phyloP scores from a whole-genome alignment of 1,140 invertebrate genomes.

The Marisa cornuarietis region DNA sequence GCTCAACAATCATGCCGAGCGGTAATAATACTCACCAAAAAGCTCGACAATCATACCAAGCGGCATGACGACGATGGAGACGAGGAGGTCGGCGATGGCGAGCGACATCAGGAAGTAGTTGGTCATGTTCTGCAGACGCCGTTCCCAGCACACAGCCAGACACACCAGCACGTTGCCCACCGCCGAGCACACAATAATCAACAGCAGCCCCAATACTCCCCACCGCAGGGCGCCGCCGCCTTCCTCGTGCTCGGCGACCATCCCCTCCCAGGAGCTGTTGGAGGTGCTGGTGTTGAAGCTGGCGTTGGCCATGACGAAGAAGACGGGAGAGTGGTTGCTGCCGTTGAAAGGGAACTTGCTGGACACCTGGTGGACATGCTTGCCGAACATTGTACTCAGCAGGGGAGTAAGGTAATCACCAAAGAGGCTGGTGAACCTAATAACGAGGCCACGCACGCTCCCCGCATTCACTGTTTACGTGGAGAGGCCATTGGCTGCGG shows the following conservation, averaged over 20 bases:
- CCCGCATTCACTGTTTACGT: too few relatives aligned
- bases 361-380: neutral
- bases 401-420: too few relatives aligned
- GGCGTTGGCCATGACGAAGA: neutral
- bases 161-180: slow-evolving; percentile 94
- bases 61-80: slow-evolving; percentile 94
- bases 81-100: slow-evolving; percentile 94
- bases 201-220: slow-evolving; percentile 55
- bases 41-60: slow-evolving; percentile 88
- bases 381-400: too few relatives aligned
- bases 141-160: slow-evolving; percentile 94
- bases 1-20: slow-evolving; percentile 87
- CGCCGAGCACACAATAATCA: slow-evolving; percentile 87
- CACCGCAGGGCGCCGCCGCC: slow-evolving; percentile 34
- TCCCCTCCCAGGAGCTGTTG: neutral
- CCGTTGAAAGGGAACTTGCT: neutral
- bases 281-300: neutral
- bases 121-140: slow-evolving; percentile 93
- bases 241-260: too few relatives aligned
- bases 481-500: too few relatives aligned
- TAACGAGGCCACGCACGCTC: too few relatives aligned
- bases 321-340: neutral
- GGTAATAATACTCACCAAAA: slow-evolving; percentile 75
- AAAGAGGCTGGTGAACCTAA: too few relatives aligned
- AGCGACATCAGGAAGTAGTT: slow-evolving; percentile 98